Conservation (phyloP, 2,113 vertebrate species). For the Tachysurus fulvidraco region DNA sequence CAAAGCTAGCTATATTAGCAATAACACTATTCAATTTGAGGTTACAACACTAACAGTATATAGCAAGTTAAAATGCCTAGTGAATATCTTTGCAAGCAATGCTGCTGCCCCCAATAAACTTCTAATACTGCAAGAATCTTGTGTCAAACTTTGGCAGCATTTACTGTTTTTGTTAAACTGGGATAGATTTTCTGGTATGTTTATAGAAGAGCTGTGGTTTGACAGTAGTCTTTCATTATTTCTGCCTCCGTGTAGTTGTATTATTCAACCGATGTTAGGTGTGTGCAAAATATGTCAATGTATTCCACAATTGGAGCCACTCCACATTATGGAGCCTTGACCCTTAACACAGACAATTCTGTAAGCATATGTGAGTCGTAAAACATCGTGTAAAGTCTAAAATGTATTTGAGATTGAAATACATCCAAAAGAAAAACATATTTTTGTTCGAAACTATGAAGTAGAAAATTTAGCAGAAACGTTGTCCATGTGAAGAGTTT, state of each 20-base stretch:
- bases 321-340: background rate
- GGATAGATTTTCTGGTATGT: slow-evolving; percentile 16
- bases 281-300: slow-evolving; percentile 1
- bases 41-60: background rate
- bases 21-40: background rate
- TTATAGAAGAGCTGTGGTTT: background rate
- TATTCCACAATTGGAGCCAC: background rate
- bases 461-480: background rate
- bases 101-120: background rate
- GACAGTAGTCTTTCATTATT: background rate
- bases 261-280: background rate
- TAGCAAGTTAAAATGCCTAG: background rate
- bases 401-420: background rate
- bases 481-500: background rate
- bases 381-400: background rate
- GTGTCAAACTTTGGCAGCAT: background rate
- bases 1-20: background rate
- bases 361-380: background rate
- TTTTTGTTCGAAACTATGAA: background rate
- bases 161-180: slow-evolving; percentile 1
- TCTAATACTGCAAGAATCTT: background rate
- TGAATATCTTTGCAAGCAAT: background rate
- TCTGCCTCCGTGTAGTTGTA: background rate
- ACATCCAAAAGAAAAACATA: background rate
- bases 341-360: background rate